Evolutionary conservation across 2,888 invertebrate species (phyloP), one percentile per base, ranked within the genome.

Genomic region (Ellobium chinense): DNA sequence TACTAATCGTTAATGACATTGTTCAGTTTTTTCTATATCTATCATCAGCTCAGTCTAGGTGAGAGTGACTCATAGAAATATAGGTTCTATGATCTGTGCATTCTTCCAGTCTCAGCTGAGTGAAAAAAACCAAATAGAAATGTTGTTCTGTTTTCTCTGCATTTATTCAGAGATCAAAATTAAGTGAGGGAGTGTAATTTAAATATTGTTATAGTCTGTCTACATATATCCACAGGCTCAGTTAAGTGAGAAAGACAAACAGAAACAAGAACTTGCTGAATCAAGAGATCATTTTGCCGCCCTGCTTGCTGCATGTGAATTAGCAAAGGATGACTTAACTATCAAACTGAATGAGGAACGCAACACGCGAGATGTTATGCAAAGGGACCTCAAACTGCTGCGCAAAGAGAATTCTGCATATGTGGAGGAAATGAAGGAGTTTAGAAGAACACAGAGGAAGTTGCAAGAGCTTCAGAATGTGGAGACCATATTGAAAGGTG

Each of bases 401-500:
- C 78, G 70, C 37, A 63, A 63, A 18, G 78, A 78, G 31, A 78
- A 78, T 72, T 63, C 70, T 36, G 70, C 56, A 21, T 72, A 31
- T 65, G 29, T 65, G 21, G 72, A 78, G 21, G 72, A 72, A 29
- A 72, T 78, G 72, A 78, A 72, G 27, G 89, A 89, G 68, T 89
- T 86, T 70, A 78, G 82, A 14, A 84, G 82, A 63, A 85, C 89
- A 2, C 87, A 88, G 77, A 82, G 84, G 36, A 89, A 88, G 65
- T 78, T 91, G 37, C 82, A 83, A 7, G 86, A 85, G 2, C 82
- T 91, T 29, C 87, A 89, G 72, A 86, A 88, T 62, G 80, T 91
- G 27, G 87, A 90, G 75, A 79, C 73, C n/a, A 66, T 91, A 4
- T 68, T 91, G n/a, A 85, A 87, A 83, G 90, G 90, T 91, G 81